These are phyloP conservation scores for Copidosoma floridanum DNA, from an alignment of 1,140 invertebrate genomes.

Conservation along the genomic window DNA sequence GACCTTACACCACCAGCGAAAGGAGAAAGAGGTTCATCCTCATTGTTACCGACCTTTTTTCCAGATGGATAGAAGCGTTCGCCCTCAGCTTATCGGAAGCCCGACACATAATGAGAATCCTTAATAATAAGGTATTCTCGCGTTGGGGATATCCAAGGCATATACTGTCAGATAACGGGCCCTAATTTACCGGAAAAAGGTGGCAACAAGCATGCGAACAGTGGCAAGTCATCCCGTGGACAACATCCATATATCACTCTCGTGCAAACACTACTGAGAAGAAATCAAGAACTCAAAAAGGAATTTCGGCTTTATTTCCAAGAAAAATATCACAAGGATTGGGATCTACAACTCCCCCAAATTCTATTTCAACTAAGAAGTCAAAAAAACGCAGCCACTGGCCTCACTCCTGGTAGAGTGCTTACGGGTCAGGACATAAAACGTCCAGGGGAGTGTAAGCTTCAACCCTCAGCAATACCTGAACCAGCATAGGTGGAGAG, in stretches of 20 bases:
- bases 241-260: background rate
- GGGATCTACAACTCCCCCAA: slow-evolving; percentile 11
- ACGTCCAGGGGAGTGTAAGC: too few species aligned
- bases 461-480: too few species aligned
- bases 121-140: slow-evolving; percentile 6
- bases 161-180: background rate
- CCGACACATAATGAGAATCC: background rate
- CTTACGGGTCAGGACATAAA: too few species aligned
- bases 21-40: background rate
- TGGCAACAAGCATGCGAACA: background rate
- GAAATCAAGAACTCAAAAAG: slow-evolving; percentile 15
- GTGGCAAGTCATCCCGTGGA: background rate
- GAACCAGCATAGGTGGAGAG: too few species aligned
- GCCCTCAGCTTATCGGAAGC: background rate
- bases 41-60: slow-evolving; percentile 19
- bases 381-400: slow-evolving; percentile 16
- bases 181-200: background rate
- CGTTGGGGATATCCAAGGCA: background rate
- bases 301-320: background rate
- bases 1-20: slow-evolving; percentile 19
- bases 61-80: slow-evolving; percentile 24
- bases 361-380: slow-evolving; percentile 14
- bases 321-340: background rate
- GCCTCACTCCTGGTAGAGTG: too few species aligned
- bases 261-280: background rate